phyloP scores from a whole-genome alignment of 2,113 vertebrate genomes.

The Poeciliopsis occidentalis region DNA sequence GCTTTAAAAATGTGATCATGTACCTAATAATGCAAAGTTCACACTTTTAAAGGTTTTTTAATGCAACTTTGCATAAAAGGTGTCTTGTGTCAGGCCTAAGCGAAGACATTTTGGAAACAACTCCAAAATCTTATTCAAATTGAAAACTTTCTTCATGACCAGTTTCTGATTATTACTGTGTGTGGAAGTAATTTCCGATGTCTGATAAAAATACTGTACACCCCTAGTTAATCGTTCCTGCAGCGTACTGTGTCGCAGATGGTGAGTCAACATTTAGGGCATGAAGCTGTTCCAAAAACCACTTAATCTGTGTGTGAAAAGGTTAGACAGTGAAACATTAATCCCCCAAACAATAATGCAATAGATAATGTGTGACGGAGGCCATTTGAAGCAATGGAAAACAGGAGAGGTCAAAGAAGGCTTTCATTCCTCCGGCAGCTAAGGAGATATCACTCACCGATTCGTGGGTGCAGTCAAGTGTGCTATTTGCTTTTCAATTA shows the following conservation, averaged over 20 bases:
- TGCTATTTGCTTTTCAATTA: constrained; percentile 81
- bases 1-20: too few species aligned
- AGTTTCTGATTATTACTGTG: background rate
- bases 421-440: constrained; percentile 74
- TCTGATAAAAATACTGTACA: background rate
- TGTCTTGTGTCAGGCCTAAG: too few species aligned
- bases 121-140: background rate
- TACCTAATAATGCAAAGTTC: too few species aligned
- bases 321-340: constrained; percentile 51
- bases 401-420: constrained; percentile 22
- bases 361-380: constrained; percentile 42
- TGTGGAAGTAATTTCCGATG: background rate
- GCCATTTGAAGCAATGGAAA: constrained; percentile 66
- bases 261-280: constrained; percentile 46
- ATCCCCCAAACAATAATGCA: constrained; percentile 61
- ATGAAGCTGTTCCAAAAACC: constrained; percentile 55
- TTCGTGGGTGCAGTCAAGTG: constrained; percentile 72
- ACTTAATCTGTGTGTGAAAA: constrained; percentile 58
- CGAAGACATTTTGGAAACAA: too few species aligned
- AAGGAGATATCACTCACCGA: constrained; percentile 75
- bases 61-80: too few species aligned
- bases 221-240: background rate
- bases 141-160: background rate
- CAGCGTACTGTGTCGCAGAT: constrained; percentile 43
- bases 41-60: too few species aligned